These are phyloP conservation scores for Phocoena sinus DNA, from an alignment of 2,113 vertebrate genomes.

Conservation along the genomic window DNA sequence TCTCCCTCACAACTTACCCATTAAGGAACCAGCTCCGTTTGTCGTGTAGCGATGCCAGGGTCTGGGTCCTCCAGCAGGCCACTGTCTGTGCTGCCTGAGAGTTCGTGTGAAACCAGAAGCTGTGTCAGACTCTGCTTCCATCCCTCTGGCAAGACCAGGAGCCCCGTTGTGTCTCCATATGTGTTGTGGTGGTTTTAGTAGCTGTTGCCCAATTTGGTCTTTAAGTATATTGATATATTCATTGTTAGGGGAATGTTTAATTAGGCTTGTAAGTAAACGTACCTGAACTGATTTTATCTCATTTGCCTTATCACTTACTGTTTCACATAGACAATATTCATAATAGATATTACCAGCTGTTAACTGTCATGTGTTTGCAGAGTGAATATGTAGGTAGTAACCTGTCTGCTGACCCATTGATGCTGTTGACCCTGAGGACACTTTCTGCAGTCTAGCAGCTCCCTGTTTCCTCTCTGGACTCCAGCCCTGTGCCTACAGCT, in stretches of 20 bases:
- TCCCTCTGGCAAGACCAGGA: neutral
- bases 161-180: too few species aligned
- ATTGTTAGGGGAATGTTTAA: neutral
- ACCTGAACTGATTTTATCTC: neutral
- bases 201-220: neutral
- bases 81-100: neutral
- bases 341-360: fast-evolving
- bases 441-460: neutral
- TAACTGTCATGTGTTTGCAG: fast-evolving
- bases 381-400: neutral
- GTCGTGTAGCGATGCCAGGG: fast-evolving
- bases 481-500: neutral
- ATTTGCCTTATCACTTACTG: neutral
- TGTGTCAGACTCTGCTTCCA: fast-evolving
- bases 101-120: too few species aligned
- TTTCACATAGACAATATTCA: neutral
- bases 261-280: neutral
- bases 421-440: neutral
- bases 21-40: fast-evolving
- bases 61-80: neutral
- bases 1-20: neutral
- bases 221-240: neutral
- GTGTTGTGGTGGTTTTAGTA: neutral
- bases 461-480: neutral
- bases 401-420: neutral